A percentile compares a stretch with the other conserved stretches of the same genome.
Evolutionary conservation across 2,888 invertebrate genomes (phyloP).

Genomic region (Muscina levida): DNA sequence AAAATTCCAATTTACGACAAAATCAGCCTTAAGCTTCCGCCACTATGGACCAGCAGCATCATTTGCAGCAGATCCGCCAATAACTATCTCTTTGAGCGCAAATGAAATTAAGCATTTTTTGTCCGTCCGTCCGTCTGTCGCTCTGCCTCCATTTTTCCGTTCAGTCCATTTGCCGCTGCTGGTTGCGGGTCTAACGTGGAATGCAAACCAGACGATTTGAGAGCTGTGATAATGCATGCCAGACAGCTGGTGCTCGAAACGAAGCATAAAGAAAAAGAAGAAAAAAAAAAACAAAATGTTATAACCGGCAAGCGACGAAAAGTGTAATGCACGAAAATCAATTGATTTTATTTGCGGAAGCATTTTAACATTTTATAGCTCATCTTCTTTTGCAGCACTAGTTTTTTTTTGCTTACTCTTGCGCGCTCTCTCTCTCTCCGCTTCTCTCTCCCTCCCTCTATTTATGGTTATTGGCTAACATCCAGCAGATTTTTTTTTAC

Average conservation of each 20-base stretch:
- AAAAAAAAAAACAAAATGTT: neutral
- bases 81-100: slow-evolving; percentile 37
- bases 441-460: neutral
- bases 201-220: slow-evolving; percentile 1
- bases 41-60: slow-evolving; percentile 1
- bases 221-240: slow-evolving; percentile 16
- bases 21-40: slow-evolving; percentile 44
- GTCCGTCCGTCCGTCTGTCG: neutral
- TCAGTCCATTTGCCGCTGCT: neutral
- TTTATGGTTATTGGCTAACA: slow-evolving; percentile 46
- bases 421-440: neutral
- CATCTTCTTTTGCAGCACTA: too few relatives aligned
- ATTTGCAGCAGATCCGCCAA: slow-evolving; percentile 33
- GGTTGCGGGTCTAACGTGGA: too few relatives aligned
- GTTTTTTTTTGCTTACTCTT: too few relatives aligned
- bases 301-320: slow-evolving; percentile 17
- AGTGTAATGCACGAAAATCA: slow-evolving; percentile 31
- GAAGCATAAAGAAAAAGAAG: neutral
- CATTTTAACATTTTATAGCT: slow-evolving; percentile 9
- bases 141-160: slow-evolving; percentile 10
- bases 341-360: slow-evolving; percentile 55
- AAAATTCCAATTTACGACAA: slow-evolving; percentile 56
- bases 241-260: neutral
- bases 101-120: neutral
- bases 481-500: slow-evolving; percentile 42